Base-by-base conservation (phyloP, 2,797 vertebrate genomes). In the Lagorchestes hirsutus region DNA sequence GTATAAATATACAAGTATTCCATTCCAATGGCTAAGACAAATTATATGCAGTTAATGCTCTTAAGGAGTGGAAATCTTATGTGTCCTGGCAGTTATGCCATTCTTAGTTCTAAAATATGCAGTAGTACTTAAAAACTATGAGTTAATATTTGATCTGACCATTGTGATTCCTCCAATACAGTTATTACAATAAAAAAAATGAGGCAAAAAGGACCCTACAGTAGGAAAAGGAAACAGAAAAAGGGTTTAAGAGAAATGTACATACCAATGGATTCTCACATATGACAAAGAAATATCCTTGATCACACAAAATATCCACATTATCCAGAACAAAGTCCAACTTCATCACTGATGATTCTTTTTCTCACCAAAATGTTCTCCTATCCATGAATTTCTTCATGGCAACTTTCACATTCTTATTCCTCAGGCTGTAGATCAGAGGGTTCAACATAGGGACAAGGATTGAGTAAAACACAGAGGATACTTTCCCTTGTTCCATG, bases 391-490 rank as follows among this genome's bases (percentile, higher is more conserved):
- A 74, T 31, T 94, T 96, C 46, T 16, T 91, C 56, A 96, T 62
- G 16, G 94, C 67, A 40, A 92, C 24, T 40, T 92, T 95, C 2
- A 95, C 94, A 92, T 92, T 74, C 24, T 92, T 95, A 31, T 95
- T 95, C 24, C 62, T 54, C 50, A 92, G 92, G 28, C 95, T 96
- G 0, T 95, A 96, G 90, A 94, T 96, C 13, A 95, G 16, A 0
- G 95, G 93, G 1, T 96, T 96, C 28, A 96, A 1, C 92, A 92
- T 92, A 54, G 95, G 95, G 29, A 94, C 93, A 14, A 97, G 0
- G 5, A 29, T 96, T 2, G 95, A 94, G 13, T 96, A 95, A 93
- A 96, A 94, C 4, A 97, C 93, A 59, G 96, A 95, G 0, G 95
- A 96, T 1, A 96, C 91, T 93, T 97, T 96, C 0, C 58, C 82